A percentile compares a stretch with the other conserved stretches of the same genome.
Evolutionary conservation across 2,113 vertebrate genomes (phyloP).

Genomic region (Pogona vitticeps): DNA sequence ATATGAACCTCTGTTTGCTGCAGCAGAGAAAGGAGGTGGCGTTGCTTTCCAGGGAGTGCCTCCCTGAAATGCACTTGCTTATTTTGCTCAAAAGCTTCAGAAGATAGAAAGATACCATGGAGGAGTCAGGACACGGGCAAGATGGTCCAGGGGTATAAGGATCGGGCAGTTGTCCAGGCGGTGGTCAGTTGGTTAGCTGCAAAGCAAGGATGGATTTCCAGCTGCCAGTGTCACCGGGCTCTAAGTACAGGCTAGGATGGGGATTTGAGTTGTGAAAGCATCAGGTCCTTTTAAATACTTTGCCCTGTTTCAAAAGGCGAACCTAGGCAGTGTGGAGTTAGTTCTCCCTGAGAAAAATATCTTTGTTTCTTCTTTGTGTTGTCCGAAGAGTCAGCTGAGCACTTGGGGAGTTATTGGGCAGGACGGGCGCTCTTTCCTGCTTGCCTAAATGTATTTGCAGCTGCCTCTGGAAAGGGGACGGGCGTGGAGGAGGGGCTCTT

Average conservation of each 20-base stretch:
- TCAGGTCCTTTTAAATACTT: not conserved
- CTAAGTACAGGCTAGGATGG: not conserved
- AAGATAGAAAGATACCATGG: not conserved
- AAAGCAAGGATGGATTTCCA: not conserved
- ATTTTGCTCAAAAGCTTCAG: not conserved
- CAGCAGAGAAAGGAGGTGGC: not conserved
- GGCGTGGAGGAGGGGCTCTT: not conserved
- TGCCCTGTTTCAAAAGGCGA: not conserved
- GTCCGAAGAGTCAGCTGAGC: not conserved
- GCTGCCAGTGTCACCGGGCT: not conserved
- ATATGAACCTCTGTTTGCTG: not conserved
- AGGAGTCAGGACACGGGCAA: not conserved
- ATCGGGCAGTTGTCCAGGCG: too few relatives aligned
- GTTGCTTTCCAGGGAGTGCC: not conserved
- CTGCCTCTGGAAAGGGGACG: conserved; percentile 7
- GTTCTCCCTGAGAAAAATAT: not conserved
- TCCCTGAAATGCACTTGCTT: too few relatives aligned
- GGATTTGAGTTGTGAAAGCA: not conserved
- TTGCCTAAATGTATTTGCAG: conserved; percentile 2
- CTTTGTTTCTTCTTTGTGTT: not conserved
- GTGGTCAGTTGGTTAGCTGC: too few relatives aligned
- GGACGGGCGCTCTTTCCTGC: not conserved
- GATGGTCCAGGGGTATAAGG: not conserved
- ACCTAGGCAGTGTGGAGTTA: not conserved
- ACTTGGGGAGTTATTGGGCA: not conserved